Percentiles rank a stretch among this genome's conserved stretches.
These are phyloP conservation scores for Pteromalus puparum DNA, from an alignment of 1,140 invertebrate genomes.

Conservation along the genomic window DNA sequence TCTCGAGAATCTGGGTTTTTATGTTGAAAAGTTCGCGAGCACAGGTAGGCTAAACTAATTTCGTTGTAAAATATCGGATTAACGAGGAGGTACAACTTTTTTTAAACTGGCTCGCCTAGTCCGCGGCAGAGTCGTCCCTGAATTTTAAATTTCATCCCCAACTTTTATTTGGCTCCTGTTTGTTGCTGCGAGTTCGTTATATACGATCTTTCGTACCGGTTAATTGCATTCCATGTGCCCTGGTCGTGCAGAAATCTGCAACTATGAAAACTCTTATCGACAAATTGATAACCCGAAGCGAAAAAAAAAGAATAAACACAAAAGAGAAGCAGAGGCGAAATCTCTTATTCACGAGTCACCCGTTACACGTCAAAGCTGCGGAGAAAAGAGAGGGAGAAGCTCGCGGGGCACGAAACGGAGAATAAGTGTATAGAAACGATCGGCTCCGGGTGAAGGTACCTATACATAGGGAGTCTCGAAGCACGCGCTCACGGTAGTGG, in stretches of 20 bases:
- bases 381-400: background rate
- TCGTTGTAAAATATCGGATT: background rate
- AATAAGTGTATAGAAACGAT: conserved; percentile 24
- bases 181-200: background rate
- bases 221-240: too few species aligned
- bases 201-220: background rate
- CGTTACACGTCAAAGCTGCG: background rate
- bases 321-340: conserved; percentile 24
- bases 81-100: background rate
- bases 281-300: too few species aligned
- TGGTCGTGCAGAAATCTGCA: too few species aligned
- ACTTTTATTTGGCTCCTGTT: background rate
- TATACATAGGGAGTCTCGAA: background rate
- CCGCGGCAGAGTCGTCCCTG: too few species aligned
- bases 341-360: conserved; percentile 24
- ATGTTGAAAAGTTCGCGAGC: background rate
- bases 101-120: too few species aligned
- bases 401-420: background rate
- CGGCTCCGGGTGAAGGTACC: background rate
- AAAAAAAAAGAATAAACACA: conserved; percentile 7
- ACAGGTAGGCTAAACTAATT: background rate
- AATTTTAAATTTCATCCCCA: background rate
- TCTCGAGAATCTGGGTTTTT: background rate
- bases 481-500: background rate
- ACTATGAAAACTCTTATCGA: too few species aligned